Evolutionary conservation across 1,140 invertebrate genomes (phyloP).

Genomic region (Meteorus sp.): DNA sequence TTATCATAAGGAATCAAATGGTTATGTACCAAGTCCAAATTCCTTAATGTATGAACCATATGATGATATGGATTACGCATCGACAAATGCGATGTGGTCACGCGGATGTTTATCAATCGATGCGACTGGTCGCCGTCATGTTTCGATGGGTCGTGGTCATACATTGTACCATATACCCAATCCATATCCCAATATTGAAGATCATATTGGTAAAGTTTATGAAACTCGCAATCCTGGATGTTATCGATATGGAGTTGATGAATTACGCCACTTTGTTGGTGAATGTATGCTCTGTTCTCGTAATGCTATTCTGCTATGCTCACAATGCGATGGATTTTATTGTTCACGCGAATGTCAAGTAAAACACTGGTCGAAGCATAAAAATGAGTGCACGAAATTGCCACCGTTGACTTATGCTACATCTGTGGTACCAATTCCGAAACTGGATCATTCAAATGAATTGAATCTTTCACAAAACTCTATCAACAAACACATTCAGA

Average conservation of each 20-base stretch:
- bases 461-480: neutral
- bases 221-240: slow-evolving; percentile 41
- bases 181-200: slow-evolving; percentile 29
- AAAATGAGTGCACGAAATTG: slow-evolving; percentile 33
- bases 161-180: slow-evolving; percentile 43
- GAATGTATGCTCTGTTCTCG: slow-evolving; percentile 39
- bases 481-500: neutral
- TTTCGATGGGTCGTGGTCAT: slow-evolving; percentile 47
- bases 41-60: slow-evolving; percentile 35
- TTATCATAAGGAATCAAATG: neutral
- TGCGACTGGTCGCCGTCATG: slow-evolving; percentile 41
- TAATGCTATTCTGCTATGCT: slow-evolving; percentile 36
- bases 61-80: slow-evolving; percentile 34
- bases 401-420: neutral
- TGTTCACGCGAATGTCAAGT: slow-evolving; percentile 44
- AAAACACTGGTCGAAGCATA: slow-evolving; percentile 45
- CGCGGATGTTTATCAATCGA: slow-evolving; percentile 40
- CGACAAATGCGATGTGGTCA: slow-evolving; percentile 46
- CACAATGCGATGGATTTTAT: slow-evolving; percentile 42
- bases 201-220: slow-evolving; percentile 31
- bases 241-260: slow-evolving; percentile 42
- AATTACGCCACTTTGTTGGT: slow-evolving; percentile 25
- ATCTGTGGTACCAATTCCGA: neutral
- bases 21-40: slow-evolving; percentile 11
- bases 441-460: no score